Evolutionary conservation across 2,113 vertebrate species (phyloP).

Genomic region (Tragelaphus imberbis): DNA sequence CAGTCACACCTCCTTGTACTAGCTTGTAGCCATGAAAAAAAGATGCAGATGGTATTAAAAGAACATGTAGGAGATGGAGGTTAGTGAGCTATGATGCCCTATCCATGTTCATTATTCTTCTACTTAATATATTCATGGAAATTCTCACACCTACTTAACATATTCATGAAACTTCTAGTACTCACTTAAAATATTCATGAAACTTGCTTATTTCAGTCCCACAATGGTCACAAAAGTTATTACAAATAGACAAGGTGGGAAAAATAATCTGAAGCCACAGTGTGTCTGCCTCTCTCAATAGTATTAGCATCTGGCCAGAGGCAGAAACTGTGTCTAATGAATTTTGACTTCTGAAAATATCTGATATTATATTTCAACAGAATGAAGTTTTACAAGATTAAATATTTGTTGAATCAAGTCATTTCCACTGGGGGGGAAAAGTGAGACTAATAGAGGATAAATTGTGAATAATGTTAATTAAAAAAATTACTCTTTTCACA

Average conservation of each 20-base stretch:
- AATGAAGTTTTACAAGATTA: slow-evolving; percentile 26
- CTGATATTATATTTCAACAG: neutral
- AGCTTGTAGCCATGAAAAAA: neutral
- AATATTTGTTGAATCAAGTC: slow-evolving; percentile 25
- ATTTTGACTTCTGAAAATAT: slow-evolving; percentile 21
- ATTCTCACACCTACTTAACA: slow-evolving; percentile 25
- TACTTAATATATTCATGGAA: neutral
- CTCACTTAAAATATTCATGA: slow-evolving; percentile 35
- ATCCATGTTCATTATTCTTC: neutral
- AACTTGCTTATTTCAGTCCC: slow-evolving; percentile 8
- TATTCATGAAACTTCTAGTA: slow-evolving; percentile 15
- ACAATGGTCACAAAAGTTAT: neutral
- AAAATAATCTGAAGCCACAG: slow-evolving; percentile 1
- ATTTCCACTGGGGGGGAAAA: neutral
- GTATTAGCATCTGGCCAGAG: neutral
- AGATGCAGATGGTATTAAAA: neutral
- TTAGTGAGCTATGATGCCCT: neutral
- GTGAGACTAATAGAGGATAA: neutral
- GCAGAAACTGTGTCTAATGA: neutral
- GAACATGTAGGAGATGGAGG: neutral
- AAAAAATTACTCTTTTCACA: slow-evolving; percentile 9
- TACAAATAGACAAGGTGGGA: neutral
- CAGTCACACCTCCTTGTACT: neutral
- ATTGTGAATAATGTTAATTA: neutral
- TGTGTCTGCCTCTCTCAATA: neutral